Conservation (phyloP, 2,113 vertebrate species). For the Nycticryphes semicollaris region DNA sequence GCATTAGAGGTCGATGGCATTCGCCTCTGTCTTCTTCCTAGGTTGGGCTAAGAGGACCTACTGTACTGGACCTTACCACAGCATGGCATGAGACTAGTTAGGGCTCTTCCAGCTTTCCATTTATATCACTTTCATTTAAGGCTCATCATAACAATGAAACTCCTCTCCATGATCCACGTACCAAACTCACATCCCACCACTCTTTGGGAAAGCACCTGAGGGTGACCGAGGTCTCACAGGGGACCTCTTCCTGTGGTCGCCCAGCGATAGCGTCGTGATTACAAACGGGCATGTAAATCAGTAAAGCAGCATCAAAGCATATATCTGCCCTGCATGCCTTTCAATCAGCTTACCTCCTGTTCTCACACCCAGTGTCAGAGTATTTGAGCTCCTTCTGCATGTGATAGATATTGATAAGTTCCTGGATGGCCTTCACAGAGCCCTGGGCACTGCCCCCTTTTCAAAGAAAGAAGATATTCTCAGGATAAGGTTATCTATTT, state of each 20-base stretch:
- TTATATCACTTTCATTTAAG: neutral
- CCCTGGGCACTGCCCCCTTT: neutral
- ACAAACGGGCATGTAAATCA: neutral
- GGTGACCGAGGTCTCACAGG: neutral
- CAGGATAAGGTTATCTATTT: neutral
- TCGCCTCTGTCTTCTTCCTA: neutral
- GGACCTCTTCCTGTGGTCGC: neutral
- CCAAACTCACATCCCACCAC: neutral
- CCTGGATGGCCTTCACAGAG: neutral
- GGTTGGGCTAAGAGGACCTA: neutral
- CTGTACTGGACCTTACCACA: neutral
- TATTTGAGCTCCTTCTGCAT: neutral
- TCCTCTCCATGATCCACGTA: accelerated
- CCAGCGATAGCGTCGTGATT: neutral
- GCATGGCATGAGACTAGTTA: neutral
- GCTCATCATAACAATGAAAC: accelerated
- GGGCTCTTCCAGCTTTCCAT: neutral
- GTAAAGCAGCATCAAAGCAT: neutral
- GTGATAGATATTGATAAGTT: neutral
- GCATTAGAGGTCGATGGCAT: neutral
- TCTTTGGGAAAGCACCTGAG: neutral
- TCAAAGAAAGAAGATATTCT: neutral
- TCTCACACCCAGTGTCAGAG: neutral
- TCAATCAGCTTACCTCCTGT: neutral
- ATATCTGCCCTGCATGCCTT: neutral